Conservation (phyloP, 2,113 vertebrate genomes). For the Pantherophis guttatus region DNA sequence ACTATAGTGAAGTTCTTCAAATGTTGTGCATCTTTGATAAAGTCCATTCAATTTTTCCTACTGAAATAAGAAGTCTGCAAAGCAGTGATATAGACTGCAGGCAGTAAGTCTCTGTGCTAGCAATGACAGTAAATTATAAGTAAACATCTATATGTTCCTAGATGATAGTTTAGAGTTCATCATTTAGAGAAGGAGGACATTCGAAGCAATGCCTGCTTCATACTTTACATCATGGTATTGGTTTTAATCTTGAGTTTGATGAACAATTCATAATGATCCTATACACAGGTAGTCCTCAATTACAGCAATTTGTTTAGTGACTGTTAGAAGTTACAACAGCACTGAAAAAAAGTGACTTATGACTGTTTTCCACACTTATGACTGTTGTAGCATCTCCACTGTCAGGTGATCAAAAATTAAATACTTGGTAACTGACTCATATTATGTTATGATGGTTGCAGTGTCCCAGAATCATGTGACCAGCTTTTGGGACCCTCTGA, state of each 20-base stretch:
- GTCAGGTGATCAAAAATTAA: not conserved
- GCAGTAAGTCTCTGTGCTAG: no score
- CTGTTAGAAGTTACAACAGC: not conserved
- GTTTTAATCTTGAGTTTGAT: not conserved
- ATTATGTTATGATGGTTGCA: not conserved
- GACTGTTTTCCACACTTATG: not conserved
- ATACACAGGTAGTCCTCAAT: not conserved
- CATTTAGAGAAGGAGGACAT: not conserved
- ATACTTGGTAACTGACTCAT: not conserved
- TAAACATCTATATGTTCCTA: not conserved
- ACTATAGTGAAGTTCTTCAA: not conserved
- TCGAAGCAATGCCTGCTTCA: not conserved
- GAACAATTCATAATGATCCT: not conserved
- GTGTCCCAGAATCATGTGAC: not conserved
- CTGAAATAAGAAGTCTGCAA: not conserved
- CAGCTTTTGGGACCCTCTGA: not conserved
- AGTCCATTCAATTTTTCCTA: not conserved
- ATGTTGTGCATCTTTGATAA: not conserved
- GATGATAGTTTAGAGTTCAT: not conserved
- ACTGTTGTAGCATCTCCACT: not conserved
- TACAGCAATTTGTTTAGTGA: not conserved
- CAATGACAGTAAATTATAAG: not conserved
- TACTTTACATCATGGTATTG: not conserved
- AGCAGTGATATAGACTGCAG: not conserved
- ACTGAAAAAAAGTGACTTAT: not conserved